Conservation (phyloP, 2,797 vertebrate species). For the Emydoidea blandingii region DNA sequence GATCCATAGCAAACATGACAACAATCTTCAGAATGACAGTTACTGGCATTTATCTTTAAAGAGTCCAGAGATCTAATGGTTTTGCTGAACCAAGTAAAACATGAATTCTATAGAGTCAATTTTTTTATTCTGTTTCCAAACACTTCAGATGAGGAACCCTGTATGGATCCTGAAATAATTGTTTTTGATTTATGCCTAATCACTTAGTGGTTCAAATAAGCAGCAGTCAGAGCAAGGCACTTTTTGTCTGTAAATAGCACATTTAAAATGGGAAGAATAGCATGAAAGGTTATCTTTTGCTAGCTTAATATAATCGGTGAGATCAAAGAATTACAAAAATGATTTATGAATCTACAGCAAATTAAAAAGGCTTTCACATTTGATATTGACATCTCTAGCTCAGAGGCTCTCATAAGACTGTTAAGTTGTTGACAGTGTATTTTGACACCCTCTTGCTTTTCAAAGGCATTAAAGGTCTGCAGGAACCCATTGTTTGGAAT, state of each 20-base stretch:
- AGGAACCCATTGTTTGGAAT: neutral
- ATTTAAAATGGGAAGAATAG: constrained; percentile 25
- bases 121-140: neutral
- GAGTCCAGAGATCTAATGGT: neutral
- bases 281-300: constrained; percentile 50
- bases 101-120: neutral
- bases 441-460: neutral
- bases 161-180: neutral
- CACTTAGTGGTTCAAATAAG: constrained; percentile 15
- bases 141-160: neutral
- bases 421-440: neutral
- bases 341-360: neutral
- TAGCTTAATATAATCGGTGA: constrained; percentile 21
- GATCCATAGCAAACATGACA: neutral
- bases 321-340: constrained; percentile 37
- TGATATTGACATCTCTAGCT: neutral
- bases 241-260: constrained; percentile 46
- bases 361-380: constrained; percentile 3
- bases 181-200: constrained; percentile 39
- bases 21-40: neutral
- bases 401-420: neutral
- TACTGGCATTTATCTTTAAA: neutral
- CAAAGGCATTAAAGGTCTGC: neutral
- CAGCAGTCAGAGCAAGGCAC: constrained; percentile 55
- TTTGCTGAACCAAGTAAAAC: neutral